A percentile compares a stretch with the other conserved stretches of the same genome.
Conservation (phyloP, 37 sponge, comb jelly and placozoan species). For the Dysidea cf. avara region DNA sequence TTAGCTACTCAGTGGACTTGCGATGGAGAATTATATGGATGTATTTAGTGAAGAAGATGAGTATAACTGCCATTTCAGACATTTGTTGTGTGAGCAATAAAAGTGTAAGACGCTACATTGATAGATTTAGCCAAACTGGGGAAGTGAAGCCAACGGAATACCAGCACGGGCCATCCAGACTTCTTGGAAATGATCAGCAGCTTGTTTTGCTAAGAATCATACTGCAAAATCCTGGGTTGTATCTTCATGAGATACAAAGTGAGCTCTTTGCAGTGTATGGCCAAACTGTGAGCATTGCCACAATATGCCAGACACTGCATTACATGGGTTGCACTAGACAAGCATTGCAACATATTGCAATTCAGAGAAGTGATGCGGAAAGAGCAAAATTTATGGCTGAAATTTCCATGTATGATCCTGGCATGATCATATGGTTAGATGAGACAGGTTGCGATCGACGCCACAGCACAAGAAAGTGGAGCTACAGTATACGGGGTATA, state of each 20-base stretch:
- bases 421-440: slow-evolving; percentile 28
- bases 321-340: slow-evolving; percentile 32
- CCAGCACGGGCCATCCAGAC: slow-evolving; percentile 5
- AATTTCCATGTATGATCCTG: slow-evolving; percentile 19
- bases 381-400: slow-evolving; percentile 36
- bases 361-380: slow-evolving; percentile 8
- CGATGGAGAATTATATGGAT: slow-evolving; percentile 35
- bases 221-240: slow-evolving; percentile 9
- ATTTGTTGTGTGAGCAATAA: background rate
- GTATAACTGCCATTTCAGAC: background rate
- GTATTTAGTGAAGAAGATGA: background rate
- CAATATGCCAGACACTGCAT: slow-evolving; percentile 20
- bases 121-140: slow-evolving; percentile 16
- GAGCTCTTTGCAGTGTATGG: slow-evolving; percentile 1
- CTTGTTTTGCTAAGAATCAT: slow-evolving; percentile 14
- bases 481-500: slow-evolving; percentile 16
- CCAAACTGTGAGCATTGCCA: slow-evolving; percentile 10
- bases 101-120: slow-evolving; percentile 15
- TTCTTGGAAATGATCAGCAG: slow-evolving; percentile 20
- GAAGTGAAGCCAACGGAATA: slow-evolving; percentile 1
- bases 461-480: slow-evolving; percentile 7
- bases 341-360: slow-evolving; percentile 12
- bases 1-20: slow-evolving; percentile 8
- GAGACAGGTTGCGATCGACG: slow-evolving; percentile 34
- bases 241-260: slow-evolving; percentile 9